Conservation (phyloP, 2,888 invertebrate species). For the Hirtodrosophila histrioides region DNA sequence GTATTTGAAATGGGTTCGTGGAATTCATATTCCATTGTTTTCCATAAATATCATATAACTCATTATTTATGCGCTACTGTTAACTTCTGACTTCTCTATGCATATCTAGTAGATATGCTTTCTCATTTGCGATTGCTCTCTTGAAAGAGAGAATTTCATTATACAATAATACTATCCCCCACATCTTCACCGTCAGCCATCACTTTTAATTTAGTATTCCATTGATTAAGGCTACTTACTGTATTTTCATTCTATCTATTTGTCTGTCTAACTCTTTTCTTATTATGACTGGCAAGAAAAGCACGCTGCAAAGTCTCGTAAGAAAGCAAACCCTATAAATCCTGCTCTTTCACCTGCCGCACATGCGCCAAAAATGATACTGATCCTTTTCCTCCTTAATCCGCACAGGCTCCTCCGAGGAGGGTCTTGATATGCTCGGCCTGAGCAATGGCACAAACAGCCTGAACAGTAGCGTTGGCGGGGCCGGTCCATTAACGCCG, state of each 20-base stretch:
- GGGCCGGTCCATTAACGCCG: constrained; percentile 60
- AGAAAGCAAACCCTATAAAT: constrained; percentile 30
- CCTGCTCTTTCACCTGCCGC: background rate
- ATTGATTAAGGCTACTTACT: background rate
- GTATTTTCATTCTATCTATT: constrained; percentile 10
- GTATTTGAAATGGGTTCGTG: constrained; percentile 62
- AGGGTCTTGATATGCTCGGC: constrained; percentile 88
- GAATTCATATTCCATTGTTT: too few relatives aligned
- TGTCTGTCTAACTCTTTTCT: constrained; percentile 7
- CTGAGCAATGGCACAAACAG: constrained; percentile 84
- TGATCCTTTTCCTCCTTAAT: background rate
- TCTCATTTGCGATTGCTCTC: too few relatives aligned
- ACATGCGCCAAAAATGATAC: background rate
- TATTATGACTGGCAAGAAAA: constrained; percentile 81
- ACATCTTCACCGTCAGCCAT: too few relatives aligned
- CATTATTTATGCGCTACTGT: too few relatives aligned
- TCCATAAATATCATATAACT: too few relatives aligned
- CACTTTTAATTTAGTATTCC: too few relatives aligned
- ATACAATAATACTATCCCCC: too few relatives aligned
- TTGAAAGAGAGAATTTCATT: too few relatives aligned
- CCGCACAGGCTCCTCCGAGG: constrained; percentile 88
- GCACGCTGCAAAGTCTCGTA: constrained; percentile 71
- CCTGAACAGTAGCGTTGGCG: constrained; percentile 66
- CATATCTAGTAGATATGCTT: too few relatives aligned
- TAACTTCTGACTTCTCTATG: too few relatives aligned